Conservation (phyloP, 2,888 invertebrate genomes). For the Bombylius major region DNA sequence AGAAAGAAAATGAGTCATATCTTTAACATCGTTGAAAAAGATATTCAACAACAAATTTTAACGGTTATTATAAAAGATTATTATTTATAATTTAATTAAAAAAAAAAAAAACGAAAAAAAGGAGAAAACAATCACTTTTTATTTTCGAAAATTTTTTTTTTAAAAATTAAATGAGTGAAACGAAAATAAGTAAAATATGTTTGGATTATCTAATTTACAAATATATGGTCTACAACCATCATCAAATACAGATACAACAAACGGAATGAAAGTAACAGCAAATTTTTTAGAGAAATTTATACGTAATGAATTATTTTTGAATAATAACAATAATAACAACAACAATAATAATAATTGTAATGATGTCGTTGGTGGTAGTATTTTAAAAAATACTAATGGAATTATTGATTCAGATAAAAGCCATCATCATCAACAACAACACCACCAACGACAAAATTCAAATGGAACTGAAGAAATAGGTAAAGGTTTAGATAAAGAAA, state of each 20-base stretch:
- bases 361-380: neutral
- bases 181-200: constrained; percentile 21
- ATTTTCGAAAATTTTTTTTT: neutral
- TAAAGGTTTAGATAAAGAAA: neutral
- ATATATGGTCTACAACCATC: constrained; percentile 28
- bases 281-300: constrained; percentile 32
- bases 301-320: constrained; percentile 26
- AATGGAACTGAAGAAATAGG: neutral
- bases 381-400: no score
- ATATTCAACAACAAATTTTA: no score
- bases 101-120: no score
- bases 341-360: constrained; percentile 1
- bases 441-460: constrained; percentile 6
- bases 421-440: constrained; percentile 9
- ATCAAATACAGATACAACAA: neutral
- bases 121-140: no score
- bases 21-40: no score
- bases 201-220: constrained; percentile 30
- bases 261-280: constrained; percentile 23
- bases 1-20: no score
- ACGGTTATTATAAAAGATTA: no score
- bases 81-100: no score
- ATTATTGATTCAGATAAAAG: no score
- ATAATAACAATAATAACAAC: constrained; percentile 22
- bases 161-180: neutral